These are phyloP conservation scores for Chaitophorus viminalis DNA, from an alignment of 2,888 invertebrate species.

Conservation along the genomic window DNA sequence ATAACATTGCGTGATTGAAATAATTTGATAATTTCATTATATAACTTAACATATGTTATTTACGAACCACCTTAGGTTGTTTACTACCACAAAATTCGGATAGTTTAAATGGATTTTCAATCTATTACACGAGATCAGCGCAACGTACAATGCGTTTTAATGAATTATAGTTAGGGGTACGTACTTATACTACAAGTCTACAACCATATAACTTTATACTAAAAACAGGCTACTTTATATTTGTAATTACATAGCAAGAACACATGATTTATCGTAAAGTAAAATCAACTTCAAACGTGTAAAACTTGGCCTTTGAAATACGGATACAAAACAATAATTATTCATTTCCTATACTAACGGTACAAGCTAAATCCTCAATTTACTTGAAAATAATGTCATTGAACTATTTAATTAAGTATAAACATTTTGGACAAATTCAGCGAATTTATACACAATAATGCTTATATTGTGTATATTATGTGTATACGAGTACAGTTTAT, in stretches of 20 bases:
- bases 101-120: slow-evolving; percentile 24
- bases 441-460: no score
- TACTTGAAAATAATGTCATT: not conserved
- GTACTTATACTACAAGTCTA: not conserved
- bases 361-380: not conserved
- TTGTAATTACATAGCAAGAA: slow-evolving; percentile 25
- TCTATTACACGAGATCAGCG: slow-evolving; percentile 9
- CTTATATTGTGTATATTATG: not conserved
- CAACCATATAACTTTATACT: slow-evolving; percentile 19
- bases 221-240: slow-evolving; percentile 31
- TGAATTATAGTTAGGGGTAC: slow-evolving; percentile 12
- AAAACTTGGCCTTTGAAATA: slow-evolving; percentile 12
- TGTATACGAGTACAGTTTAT: no score
- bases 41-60: slow-evolving; percentile 39
- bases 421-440: not conserved
- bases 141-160: slow-evolving; percentile 23
- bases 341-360: not conserved
- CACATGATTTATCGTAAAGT: slow-evolving; percentile 9
- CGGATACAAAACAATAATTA: slow-evolving; percentile 5
- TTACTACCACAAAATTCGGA: slow-evolving; percentile 18
- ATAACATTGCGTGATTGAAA: slow-evolving; percentile 4
- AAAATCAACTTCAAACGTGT: slow-evolving; percentile 22
- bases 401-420: not conserved
- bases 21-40: slow-evolving; percentile 13
- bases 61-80: not conserved